Conservation (phyloP, 1,140 invertebrate species). For the Oryctes rhinoceros region DNA sequence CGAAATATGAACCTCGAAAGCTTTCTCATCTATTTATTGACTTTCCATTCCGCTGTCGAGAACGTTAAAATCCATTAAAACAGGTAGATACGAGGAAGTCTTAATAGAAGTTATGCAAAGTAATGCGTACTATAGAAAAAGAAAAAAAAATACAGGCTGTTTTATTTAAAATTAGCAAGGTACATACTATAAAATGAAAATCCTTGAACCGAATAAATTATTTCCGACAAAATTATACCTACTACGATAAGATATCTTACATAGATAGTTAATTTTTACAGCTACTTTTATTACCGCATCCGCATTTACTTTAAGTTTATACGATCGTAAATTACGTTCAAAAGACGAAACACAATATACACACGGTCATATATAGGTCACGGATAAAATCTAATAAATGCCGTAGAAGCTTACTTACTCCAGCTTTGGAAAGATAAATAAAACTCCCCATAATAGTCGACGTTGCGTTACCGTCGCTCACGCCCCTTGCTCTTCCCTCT, state of each 20-base stretch:
- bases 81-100: too few relatives aligned
- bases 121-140: too few relatives aligned
- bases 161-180: too few relatives aligned
- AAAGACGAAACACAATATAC: neutral
- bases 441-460: neutral
- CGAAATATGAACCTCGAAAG: too few relatives aligned
- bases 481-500: neutral
- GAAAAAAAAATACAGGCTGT: too few relatives aligned
- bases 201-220: too few relatives aligned
- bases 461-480: neutral
- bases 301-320: neutral
- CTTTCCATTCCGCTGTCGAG: too few relatives aligned
- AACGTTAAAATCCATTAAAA: too few relatives aligned
- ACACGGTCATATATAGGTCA: neutral
- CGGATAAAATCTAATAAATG: constrained; percentile 12
- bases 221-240: neutral
- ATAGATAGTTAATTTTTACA: neutral
- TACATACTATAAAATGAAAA: too few relatives aligned
- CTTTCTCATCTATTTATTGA: too few relatives aligned
- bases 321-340: neutral
- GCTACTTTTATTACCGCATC: neutral
- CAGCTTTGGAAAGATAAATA: neutral
- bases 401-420: neutral
- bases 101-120: too few relatives aligned
- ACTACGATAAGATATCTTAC: neutral